Evolutionary conservation across 2,888 invertebrate genomes (phyloP).

Genomic region (Cybosia mesomella): DNA sequence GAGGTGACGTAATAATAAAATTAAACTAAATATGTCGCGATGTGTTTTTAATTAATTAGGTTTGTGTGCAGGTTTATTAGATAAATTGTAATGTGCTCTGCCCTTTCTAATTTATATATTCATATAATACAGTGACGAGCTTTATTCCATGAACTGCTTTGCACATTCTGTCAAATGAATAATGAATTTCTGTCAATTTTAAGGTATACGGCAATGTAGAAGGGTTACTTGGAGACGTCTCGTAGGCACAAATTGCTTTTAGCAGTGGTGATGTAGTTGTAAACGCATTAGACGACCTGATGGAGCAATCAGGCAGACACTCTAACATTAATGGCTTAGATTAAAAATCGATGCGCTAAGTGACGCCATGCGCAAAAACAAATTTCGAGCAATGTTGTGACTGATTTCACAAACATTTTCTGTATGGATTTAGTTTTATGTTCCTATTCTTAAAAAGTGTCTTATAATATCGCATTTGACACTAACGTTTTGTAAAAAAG

Average conservation of each 20-base stretch:
- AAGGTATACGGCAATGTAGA: constrained; percentile 39
- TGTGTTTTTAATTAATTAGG: too few relatives aligned
- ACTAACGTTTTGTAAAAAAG: too few relatives aligned
- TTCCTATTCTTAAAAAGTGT: background rate
- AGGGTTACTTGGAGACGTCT: constrained; percentile 60
- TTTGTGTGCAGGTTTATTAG: too few relatives aligned
- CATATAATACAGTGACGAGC: background rate
- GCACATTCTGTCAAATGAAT: background rate
- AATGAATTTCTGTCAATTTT: constrained; percentile 37
- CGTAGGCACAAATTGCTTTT: constrained; percentile 72
- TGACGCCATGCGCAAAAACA: constrained; percentile 35
- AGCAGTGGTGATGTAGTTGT: constrained; percentile 68
- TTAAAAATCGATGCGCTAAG: constrained; percentile 71
- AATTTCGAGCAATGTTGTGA: constrained; percentile 14
- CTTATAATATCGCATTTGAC: too few relatives aligned
- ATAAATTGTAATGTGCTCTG: too few relatives aligned
- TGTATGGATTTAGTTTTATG: background rate
- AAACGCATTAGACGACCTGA: constrained; percentile 71
- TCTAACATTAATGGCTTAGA: constrained; percentile 72
- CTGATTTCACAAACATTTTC: background rate
- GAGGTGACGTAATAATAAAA: too few relatives aligned
- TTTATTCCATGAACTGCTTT: background rate
- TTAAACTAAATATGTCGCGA: too few relatives aligned
- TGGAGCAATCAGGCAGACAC: constrained; percentile 73
- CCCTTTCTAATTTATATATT: background rate